A percentile compares a stretch with the other conserved stretches of the same genome.
Conservation (phyloP, 2,888 invertebrate species). For the Amorpha juglandis region DNA sequence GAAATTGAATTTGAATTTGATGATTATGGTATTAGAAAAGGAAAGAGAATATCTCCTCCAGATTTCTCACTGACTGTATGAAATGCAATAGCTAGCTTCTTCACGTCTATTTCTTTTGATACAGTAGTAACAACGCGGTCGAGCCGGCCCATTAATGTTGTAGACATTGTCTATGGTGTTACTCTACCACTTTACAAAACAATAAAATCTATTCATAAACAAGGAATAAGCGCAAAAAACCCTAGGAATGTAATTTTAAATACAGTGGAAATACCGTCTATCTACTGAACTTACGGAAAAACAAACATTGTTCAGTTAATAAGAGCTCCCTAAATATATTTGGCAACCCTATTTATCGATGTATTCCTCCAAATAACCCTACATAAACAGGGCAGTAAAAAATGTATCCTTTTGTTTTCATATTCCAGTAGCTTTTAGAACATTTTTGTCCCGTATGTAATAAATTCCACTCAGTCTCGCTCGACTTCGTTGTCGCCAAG, state of each 20-base stretch:
- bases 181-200: too few species aligned
- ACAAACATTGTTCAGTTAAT: constrained; percentile 10
- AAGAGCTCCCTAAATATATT: not conserved
- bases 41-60: too few species aligned
- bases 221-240: too few species aligned
- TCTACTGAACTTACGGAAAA: not conserved
- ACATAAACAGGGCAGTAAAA: not conserved
- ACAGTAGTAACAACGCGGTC: too few species aligned
- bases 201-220: too few species aligned
- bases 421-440: constrained; percentile 8
- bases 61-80: too few species aligned
- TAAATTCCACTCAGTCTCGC: constrained; percentile 17
- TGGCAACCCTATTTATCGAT: not conserved
- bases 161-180: too few species aligned
- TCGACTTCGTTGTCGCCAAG: constrained; percentile 11
- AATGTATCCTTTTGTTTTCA: not conserved
- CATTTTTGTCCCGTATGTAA: constrained; percentile 15
- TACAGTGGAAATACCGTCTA: not conserved
- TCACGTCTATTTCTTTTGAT: too few species aligned
- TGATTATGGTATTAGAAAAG: too few species aligned
- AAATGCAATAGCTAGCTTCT: too few species aligned
- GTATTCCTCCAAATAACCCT: not conserved
- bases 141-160: too few species aligned
- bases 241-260: not conserved
- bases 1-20: too few species aligned